These are phyloP conservation scores for Odocoileus virginianus DNA, from an alignment of 2,113 vertebrate genomes.

Conservation along the genomic window DNA sequence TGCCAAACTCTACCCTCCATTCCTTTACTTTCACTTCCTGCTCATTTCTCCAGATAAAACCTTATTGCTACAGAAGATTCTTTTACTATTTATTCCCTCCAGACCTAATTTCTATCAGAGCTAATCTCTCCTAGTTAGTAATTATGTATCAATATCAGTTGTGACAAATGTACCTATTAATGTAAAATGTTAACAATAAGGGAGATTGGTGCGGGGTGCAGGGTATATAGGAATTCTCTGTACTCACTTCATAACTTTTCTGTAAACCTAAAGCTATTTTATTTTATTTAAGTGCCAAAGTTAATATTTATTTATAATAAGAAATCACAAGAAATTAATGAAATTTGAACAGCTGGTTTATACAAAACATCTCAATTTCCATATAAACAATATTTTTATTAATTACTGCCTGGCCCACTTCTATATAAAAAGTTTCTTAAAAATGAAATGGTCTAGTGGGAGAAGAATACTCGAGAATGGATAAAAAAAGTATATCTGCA, in stretches of 20 bases:
- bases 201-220: neutral
- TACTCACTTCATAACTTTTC: slow-evolving; percentile 51
- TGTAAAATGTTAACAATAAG: neutral
- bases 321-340: neutral
- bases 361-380: neutral
- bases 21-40: neutral
- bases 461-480: neutral
- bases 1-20: neutral
- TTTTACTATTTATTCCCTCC: neutral
- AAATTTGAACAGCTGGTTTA: neutral
- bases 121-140: neutral
- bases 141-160: neutral
- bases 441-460: neutral
- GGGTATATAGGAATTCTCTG: neutral
- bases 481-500: neutral
- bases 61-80: neutral
- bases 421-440: neutral
- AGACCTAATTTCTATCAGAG: neutral
- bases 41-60: neutral
- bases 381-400: neutral
- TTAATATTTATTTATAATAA: neutral
- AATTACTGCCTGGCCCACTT: neutral
- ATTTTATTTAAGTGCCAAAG: neutral
- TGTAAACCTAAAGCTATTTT: neutral
- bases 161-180: neutral